A percentile compares a stretch with the other conserved stretches of the same genome.
phyloP scores from a whole-genome alignment of 2,888 invertebrate genomes.

The Drosophila austrosaltans region DNA sequence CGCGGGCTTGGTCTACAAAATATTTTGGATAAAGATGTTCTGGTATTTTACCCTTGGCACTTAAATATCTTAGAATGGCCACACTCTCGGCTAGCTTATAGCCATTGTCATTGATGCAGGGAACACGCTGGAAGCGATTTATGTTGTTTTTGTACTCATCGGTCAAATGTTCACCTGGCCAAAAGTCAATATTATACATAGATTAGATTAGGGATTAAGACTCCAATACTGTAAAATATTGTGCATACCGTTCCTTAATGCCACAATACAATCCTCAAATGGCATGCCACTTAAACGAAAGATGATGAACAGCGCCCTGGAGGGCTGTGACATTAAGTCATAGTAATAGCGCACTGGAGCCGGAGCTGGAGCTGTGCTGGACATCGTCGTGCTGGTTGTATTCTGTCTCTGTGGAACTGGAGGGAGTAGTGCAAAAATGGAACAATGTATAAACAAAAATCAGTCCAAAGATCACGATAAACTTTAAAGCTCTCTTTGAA shows the following conservation, averaged over 20 bases:
- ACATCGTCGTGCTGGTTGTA: conserved; percentile 71
- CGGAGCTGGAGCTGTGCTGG: background rate
- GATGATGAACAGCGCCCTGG: conserved; percentile 88
- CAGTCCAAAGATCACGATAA: conserved; percentile 49
- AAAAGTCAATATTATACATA: conserved; percentile 24
- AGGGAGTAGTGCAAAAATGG: conserved; percentile 12
- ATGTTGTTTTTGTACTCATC: conserved; percentile 85
- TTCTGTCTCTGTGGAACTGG: conserved; percentile 38
- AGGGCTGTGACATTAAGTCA: conserved; percentile 91
- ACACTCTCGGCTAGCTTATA: conserved; percentile 88
- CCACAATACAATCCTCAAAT: conserved; percentile 86
- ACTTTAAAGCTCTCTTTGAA: conserved; percentile 6
- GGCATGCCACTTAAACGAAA: conserved; percentile 87
- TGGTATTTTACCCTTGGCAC: conserved; percentile 79
- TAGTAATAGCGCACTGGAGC: conserved; percentile 86
- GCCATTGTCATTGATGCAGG: conserved; percentile 88
- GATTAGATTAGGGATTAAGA: conserved; percentile 20
- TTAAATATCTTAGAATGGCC: conserved; percentile 86
- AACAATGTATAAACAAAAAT: conserved; percentile 14
- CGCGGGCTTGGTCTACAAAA: conserved; percentile 85
- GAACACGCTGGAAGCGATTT: conserved; percentile 87
- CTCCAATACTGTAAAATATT: background rate
- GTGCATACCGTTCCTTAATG: conserved; percentile 86
- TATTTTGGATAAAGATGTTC: conserved; percentile 88
- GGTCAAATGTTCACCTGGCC: conserved; percentile 86